Conservation (phyloP, 1,140 invertebrate genomes). For the Penaeus chinensis region DNA sequence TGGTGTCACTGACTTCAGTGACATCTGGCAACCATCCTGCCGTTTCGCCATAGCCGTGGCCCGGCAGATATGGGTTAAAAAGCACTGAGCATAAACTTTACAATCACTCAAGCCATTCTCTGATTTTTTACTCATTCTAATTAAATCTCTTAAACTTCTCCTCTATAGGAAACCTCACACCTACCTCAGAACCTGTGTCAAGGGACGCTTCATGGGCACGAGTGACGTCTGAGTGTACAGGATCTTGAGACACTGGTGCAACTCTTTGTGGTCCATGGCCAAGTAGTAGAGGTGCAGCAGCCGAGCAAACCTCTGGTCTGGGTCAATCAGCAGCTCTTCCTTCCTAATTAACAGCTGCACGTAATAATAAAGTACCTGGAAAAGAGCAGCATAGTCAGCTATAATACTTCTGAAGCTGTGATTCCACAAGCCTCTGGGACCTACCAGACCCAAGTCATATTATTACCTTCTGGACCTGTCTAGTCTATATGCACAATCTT, state of each 20-base stretch:
- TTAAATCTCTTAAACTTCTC: neutral
- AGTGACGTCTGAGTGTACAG: constrained; percentile 76
- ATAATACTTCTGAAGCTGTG: constrained; percentile 10
- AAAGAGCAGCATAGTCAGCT: constrained; percentile 2
- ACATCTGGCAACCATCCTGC: no score
- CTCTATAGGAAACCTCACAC: neutral
- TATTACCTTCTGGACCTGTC: no score
- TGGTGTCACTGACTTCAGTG: no score
- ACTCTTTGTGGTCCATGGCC: constrained; percentile 74
- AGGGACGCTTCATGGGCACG: constrained; percentile 75
- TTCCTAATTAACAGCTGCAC: constrained; percentile 77
- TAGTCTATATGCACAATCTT: no score
- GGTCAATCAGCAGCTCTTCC: constrained; percentile 75
- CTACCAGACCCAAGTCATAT: no score
- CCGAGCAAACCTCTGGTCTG: constrained; percentile 74
- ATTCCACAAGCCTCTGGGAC: no score
- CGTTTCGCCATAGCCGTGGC: no score
- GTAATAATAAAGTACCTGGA: constrained; percentile 74
- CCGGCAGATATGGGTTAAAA: no score
- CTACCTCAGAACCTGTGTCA: constrained; percentile 74
- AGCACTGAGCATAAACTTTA: no score
- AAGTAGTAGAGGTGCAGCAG: constrained; percentile 78
- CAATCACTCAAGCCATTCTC: no score
- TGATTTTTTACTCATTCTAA: neutral
- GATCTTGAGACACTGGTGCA: constrained; percentile 69